These are phyloP conservation scores for Micrastur ruficollis DNA, from an alignment of 2,797 vertebrate genomes.

Conservation along the genomic window DNA sequence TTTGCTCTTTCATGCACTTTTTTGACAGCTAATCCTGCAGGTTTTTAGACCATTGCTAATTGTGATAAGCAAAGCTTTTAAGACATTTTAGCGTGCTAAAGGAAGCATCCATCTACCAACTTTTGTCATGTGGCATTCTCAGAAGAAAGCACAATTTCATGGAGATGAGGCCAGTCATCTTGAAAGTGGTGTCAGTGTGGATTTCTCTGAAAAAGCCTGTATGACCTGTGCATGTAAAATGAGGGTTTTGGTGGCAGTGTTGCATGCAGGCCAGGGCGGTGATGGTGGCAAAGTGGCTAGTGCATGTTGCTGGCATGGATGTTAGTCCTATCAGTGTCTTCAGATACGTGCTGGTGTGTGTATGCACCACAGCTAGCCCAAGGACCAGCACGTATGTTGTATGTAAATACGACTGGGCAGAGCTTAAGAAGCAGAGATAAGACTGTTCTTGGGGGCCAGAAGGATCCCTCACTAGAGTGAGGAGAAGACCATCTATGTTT, in stretches of 20 bases:
- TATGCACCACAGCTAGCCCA: neutral
- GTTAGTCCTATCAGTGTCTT: neutral
- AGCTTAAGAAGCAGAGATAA: conserved; percentile 76
- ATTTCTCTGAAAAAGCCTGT: neutral
- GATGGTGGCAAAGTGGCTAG: neutral
- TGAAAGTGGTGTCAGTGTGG: neutral
- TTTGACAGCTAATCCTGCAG: neutral
- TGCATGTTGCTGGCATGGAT: fast-evolving
- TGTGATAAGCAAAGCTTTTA: neutral
- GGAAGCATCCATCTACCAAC: neutral
- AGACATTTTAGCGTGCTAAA: neutral
- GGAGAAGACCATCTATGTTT: conserved; percentile 83
- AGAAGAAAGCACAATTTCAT: neutral
- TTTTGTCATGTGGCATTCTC: neutral
- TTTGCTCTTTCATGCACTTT: neutral
- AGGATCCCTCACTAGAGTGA: conserved; percentile 80
- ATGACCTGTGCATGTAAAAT: neutral
- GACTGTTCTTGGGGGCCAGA: conserved; percentile 84
- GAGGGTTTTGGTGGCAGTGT: neutral
- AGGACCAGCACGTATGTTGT: neutral
- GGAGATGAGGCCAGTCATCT: neutral
- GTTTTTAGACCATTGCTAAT: neutral
- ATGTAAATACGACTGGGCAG: neutral
- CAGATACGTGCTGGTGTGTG: fast-evolving
- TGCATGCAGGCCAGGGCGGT: fast-evolving